Evolutionary conservation across 2,113 vertebrate species (phyloP), one percentile per base, ranked within the genome.

Genomic region (Mesitornis unicolor): DNA sequence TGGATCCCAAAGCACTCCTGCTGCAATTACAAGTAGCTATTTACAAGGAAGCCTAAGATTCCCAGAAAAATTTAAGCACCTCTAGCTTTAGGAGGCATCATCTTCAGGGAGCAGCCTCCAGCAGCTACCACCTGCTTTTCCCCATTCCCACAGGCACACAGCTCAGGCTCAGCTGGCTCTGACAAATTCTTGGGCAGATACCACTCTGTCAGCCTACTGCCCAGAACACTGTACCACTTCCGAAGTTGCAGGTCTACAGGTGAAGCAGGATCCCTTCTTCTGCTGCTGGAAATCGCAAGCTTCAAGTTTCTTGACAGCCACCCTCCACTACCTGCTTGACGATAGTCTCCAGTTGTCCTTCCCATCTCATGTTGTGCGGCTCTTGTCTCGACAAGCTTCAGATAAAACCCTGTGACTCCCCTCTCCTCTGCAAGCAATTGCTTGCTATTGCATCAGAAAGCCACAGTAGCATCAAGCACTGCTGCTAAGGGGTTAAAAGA

Each of bases 371-470:
- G 6, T 1, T 16, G 31, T 53, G 31, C 3, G 2, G 16, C 36
- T 65, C 11, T 59, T 1, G 1, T 10, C n/a, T 59, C 43, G 76
- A 38, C 19, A 38, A 43, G 31, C 51, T 54, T 87, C 82, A 67
- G 10, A 51, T 67, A 71, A 77, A 82, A 12, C 19, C 9, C 22
- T 35, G 10, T 50, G 43, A 16, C 16, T 51, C 29, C n/a, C 16
- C 53, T 81, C 89, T 94, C 95, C 87, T 56, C 67, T 92, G 40
- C 73, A 95, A 95, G 75, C 43, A 77, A 59, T 38, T 50, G 71
- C 51, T 92, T 88, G 45, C 35, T 48, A 31, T 82, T 24, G 47
- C 50, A 81, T 38, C 8, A 0, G 25, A n/a, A 16, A 64, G 48
- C 11, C 0, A 2, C 36, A 20, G 42, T 2, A 63, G 36, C n/a